Percentiles rank a stretch among this genome's conserved stretches.
Evolutionary conservation across 2,797 vertebrate species (phyloP).

Genomic region (Brachyrhaphis roseni): DNA sequence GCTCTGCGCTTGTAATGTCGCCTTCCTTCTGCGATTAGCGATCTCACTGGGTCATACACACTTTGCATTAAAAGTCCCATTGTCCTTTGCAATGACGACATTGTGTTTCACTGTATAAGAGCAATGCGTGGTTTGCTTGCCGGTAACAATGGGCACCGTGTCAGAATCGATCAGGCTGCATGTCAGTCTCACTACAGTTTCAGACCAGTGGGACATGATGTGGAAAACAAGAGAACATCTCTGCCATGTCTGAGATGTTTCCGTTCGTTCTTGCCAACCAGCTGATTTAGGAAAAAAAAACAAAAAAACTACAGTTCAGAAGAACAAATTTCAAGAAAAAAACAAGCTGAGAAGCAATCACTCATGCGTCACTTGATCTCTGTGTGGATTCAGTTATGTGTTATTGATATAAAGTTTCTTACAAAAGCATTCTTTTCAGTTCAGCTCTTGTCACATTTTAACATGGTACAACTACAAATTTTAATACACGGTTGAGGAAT

Average conservation of each 20-base stretch:
- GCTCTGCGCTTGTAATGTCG: conserved; percentile 69
- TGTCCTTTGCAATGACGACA: conserved; percentile 65
- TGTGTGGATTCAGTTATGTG: not conserved
- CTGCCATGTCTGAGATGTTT: conserved; percentile 32
- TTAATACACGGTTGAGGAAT: not conserved
- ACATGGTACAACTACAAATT: not conserved
- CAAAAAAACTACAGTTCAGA: not conserved
- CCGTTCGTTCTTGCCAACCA: conserved; percentile 38
- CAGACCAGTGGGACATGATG: conserved; percentile 52
- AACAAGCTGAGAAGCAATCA: conserved; percentile 39
- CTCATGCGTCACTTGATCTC: conserved; percentile 12
- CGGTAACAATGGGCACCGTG: conserved; percentile 71
- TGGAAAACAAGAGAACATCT: conserved; percentile 38
- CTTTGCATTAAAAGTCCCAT: conserved; percentile 63
- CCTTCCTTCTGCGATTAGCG: conserved; percentile 56
- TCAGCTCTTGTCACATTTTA: not conserved
- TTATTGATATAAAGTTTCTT: not conserved
- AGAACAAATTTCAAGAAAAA: conserved; percentile 32
- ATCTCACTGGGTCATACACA: conserved; percentile 71
- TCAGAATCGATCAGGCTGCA: conserved; percentile 50
- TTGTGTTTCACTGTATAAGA: conserved; percentile 65
- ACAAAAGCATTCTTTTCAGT: not conserved
- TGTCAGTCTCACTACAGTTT: conserved; percentile 40
- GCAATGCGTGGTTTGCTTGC: conserved; percentile 51
- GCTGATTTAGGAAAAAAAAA: not conserved